A percentile compares a stretch with the other conserved stretches of the same genome.
Evolutionary conservation across 2,113 vertebrate genomes (phyloP).

Genomic region (Centropus unirufus): DNA sequence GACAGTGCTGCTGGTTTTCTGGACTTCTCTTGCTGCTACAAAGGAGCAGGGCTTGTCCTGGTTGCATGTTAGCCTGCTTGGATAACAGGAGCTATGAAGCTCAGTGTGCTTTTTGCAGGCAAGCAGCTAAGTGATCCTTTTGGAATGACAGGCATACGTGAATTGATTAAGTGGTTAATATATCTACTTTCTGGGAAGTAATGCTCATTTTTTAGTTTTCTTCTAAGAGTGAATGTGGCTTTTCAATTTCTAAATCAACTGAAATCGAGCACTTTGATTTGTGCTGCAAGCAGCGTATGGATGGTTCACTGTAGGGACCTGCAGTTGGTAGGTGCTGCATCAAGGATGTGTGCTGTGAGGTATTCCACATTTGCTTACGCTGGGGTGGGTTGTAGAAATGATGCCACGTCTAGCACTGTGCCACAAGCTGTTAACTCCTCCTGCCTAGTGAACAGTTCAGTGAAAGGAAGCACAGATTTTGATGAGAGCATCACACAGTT

Average conservation of each 20-base stretch:
- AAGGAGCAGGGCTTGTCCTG: background rate
- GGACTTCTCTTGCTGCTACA: background rate
- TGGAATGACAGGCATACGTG: rapidly evolving
- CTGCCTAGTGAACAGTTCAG: too few relatives aligned
- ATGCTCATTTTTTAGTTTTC: background rate
- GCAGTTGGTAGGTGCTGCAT: rapidly evolving
- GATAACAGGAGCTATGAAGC: background rate
- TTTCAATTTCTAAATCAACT: background rate
- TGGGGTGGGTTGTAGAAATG: rapidly evolving
- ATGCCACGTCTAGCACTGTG: rapidly evolving
- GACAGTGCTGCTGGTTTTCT: background rate
- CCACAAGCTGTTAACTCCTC: background rate
- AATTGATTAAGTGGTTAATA: background rate
- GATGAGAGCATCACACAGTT: background rate
- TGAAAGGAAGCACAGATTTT: background rate
- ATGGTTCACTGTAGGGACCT: rapidly evolving
- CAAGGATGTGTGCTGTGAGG: rapidly evolving
- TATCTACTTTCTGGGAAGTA: background rate
- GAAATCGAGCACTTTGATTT: background rate
- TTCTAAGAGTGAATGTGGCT: background rate
- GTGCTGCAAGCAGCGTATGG: background rate
- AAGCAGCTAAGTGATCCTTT: background rate
- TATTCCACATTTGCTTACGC: rapidly evolving
- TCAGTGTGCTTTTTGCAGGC: background rate
- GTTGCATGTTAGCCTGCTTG: rapidly evolving